Evolutionary conservation across 1,140 invertebrate genomes (phyloP).

Genomic region (Bacillus rossius): DNA sequence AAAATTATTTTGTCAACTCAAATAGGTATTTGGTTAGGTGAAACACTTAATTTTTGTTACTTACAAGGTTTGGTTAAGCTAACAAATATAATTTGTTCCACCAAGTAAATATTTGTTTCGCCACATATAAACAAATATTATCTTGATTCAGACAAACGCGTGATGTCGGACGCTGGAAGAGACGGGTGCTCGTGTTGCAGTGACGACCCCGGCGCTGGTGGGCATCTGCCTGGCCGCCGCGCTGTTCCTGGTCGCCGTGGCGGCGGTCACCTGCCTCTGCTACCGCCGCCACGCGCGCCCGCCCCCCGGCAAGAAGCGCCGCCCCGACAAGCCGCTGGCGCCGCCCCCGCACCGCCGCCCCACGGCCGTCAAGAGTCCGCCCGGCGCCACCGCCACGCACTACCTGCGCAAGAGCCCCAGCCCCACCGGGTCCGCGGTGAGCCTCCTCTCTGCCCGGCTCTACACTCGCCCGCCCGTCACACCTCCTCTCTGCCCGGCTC

Average conservation of each 20-base stretch:
- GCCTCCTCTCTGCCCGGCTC: conserved; percentile 37
- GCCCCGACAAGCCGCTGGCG: conserved; percentile 51
- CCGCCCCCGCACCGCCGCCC: conserved; percentile 55
- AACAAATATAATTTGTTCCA: no score
- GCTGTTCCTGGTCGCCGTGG: conserved; percentile 49
- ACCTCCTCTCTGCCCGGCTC: no score
- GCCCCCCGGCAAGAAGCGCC: conserved; percentile 34
- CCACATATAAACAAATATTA: no score
- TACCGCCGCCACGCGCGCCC: conserved; percentile 44
- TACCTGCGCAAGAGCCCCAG: conserved; percentile 86
- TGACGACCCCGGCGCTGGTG: conserved; percentile 55
- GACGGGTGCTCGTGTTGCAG: conserved; percentile 40
- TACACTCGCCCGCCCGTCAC: no score
- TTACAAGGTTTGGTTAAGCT: no score
- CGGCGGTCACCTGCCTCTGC: conserved; percentile 53
- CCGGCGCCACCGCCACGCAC: conserved; percentile 56
- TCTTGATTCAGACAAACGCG: no score
- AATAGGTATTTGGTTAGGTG: no score
- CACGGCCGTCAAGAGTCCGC: conserved; percentile 60
- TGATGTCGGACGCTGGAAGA: no score
- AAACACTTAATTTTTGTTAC: no score
- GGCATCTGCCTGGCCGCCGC: conserved; percentile 54
- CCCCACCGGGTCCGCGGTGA: conserved; percentile 62
- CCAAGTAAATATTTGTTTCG: no score
- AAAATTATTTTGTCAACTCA: no score